Base-by-base conservation (phyloP, 2,888 invertebrate genomes). In the Actias luna region DNA sequence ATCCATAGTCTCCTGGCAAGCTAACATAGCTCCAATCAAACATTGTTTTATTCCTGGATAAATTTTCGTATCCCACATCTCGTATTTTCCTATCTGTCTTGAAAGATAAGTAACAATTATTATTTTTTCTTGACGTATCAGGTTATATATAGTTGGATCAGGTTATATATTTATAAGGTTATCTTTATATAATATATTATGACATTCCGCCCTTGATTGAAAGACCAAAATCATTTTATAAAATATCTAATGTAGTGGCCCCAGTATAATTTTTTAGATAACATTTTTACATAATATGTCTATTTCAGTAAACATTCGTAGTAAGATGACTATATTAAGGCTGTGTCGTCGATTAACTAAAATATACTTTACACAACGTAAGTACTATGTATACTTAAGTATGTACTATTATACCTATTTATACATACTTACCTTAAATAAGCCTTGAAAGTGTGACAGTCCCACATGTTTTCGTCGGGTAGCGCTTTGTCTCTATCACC, bases 391-490 rank as follows among this genome's bases (percentile, higher is more conserved):
- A n/a, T n/a, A n/a, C n/a, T n/a, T n/a, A n/a, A n/a, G n/a, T n/a
- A n/a, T n/a, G n/a, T n/a, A n/a, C n/a, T n/a, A n/a, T n/a, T n/a
- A 22, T 25, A 12, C 22, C 22, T 12, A 58, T 66, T 29, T 55
- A 29, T 27, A 33, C 25, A 69, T 68, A 39, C 78, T 88, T 92
- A 95, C 95, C 93, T 94, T 60, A 95, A 89, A 77, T 94, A 95
- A 59, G 93, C 88, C 89, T 97, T 95, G 85, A 99, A 96, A 64
- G 96, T 94, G 79, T 96, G 94, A 80, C 96, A 95, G 74, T 98
- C 97, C 99, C 99, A 99, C 98, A 99, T 99, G 81, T 98, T 98
- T 79, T 98, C 98, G 62, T 94, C 94, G 0, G 98, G 98, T 62
- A 99, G 87, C 1, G 95, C 93, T 78, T 96, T 94, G 85, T 97